A percentile compares a stretch with the other conserved stretches of the same genome.
These are phyloP conservation scores for Labeo rohita DNA, from an alignment of 2,113 vertebrate species.

Conservation along the genomic window DNA sequence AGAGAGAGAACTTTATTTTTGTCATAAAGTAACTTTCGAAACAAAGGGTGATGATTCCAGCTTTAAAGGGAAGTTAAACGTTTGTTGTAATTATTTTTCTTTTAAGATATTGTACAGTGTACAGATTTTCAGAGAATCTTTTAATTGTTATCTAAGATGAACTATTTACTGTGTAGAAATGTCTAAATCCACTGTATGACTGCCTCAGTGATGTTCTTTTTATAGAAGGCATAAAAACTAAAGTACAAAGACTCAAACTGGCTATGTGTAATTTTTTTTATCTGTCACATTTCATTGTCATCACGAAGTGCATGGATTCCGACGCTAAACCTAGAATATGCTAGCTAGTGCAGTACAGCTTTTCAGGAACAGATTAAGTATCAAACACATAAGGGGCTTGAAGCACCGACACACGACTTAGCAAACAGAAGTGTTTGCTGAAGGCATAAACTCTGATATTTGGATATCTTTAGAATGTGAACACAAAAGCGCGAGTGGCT, in stretches of 20 bases:
- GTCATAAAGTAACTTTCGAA: slow-evolving; percentile 59
- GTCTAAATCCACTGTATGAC: slow-evolving; percentile 88
- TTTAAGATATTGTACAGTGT: slow-evolving; percentile 86
- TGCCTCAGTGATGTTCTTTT: slow-evolving; percentile 94
- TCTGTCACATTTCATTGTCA: neutral
- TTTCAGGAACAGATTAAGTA: slow-evolving; percentile 45
- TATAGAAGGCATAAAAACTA: slow-evolving; percentile 88
- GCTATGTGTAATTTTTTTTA: slow-evolving; percentile 81
- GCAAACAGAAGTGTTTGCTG: slow-evolving; percentile 93
- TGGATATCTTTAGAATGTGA: slow-evolving; percentile 89
- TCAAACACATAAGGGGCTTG: slow-evolving; percentile 79
- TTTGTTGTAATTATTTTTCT: slow-evolving; percentile 64
- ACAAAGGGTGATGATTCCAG: slow-evolving; percentile 73
- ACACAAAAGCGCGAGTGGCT: slow-evolving; percentile 86
- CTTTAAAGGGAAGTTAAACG: slow-evolving; percentile 81
- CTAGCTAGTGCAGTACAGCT: slow-evolving; percentile 4
- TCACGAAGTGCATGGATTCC: neutral
- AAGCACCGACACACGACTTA: slow-evolving; percentile 88
- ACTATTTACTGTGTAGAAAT: slow-evolving; percentile 90
- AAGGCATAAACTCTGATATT: slow-evolving; percentile 87
- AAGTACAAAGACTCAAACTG: slow-evolving; percentile 80
- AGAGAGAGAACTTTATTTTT: slow-evolving; percentile 47
- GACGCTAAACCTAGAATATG: neutral
- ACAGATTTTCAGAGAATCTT: slow-evolving; percentile 86
- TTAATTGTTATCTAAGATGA: slow-evolving; percentile 86